Percentiles rank a stretch among this genome's conserved stretches.
phyloP scores from a whole-genome alignment of 53 echinoderm and acorn worm species.

The Astropecten irregularis region DNA sequence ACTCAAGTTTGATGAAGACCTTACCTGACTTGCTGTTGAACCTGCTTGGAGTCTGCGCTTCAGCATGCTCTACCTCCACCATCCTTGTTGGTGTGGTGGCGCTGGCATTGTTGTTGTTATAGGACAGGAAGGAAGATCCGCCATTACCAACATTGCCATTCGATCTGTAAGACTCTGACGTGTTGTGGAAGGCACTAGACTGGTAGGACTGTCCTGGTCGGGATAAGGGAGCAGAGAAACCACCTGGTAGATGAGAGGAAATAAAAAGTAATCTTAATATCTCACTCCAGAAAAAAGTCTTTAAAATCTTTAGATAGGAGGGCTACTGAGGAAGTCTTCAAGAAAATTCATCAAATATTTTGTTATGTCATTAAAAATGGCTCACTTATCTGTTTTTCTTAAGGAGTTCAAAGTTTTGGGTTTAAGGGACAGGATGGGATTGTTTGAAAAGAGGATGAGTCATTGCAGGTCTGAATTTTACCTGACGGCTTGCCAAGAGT shows the following conservation, averaged over 20 bases:
- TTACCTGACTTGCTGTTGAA: slow-evolving; percentile 40
- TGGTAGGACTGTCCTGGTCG: neutral
- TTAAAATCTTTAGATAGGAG: no score
- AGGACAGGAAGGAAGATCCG: slow-evolving; percentile 26
- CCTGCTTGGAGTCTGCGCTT: slow-evolving; percentile 28
- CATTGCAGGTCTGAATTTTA: no score
- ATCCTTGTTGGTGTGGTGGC: neutral
- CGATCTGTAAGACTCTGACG: slow-evolving; percentile 35
- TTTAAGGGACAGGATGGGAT: no score
- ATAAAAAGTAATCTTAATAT: no score
- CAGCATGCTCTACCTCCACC: slow-evolving; percentile 43
- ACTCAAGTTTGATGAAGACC: no score
- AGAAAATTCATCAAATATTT: no score
- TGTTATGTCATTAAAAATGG: no score
- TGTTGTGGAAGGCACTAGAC: slow-evolving; percentile 25
- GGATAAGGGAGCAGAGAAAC: neutral
- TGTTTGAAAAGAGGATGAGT: no score
- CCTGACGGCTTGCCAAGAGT: slow-evolving; percentile 10
- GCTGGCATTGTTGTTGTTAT: slow-evolving; percentile 66
- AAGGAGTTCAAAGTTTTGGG: no score
- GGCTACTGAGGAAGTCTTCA: no score
- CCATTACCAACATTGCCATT: slow-evolving; percentile 24
- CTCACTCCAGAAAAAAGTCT: no score
- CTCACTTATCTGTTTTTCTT: no score
- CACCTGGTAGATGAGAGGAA: neutral